Evolutionary conservation across 2,797 vertebrate species (phyloP), one percentile per base, ranked within the genome.

Genomic region (Enteromius trimaculatus): DNA sequence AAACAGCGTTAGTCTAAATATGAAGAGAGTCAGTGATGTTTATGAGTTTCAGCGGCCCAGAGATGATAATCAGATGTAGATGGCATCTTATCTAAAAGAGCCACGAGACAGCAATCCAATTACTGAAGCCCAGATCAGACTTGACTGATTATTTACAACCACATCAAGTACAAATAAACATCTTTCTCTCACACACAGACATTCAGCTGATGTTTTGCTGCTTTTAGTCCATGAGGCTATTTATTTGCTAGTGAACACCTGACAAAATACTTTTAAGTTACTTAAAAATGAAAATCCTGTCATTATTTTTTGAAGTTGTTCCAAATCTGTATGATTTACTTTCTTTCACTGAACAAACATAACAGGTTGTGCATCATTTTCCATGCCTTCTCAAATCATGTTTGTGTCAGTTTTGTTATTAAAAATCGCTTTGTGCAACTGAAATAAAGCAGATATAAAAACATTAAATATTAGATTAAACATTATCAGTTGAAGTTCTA

Each of bases 81-180:
- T 91, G 81, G 88, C 77, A 72, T 60, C n/a, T 82, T 69, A 85
- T 85, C 86, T 84, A 80, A 69, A 83, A 11, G 69, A 81, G 64
- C 83, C 76, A 85, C 2, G 72, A 79, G 74, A 88, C 77, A 84
- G 29, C 72, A 86, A 89, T 87, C 85, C 77, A 87, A 79, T 83
- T 70, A 85, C 49, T 87, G 77, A 72, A 82, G 53, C 17, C 72
- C 19, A 26, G 23, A 80, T 71, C 19, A 75, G 69, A 65, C 65
- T n/a, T 70, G n/a, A 23, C 69, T 47, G 79, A 81, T 77, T 71
- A 81, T 81, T 77, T 62, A 75, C 29, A 84, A 31, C 69, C n/a
- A 79, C 29, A 26, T 75, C 6, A 77, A 42, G 16, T 66, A 79
- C 51, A 68, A 65, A 49, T 42, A 31, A 62, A 77, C 79, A 75